Evolutionary conservation across 2,797 vertebrate genomes (phyloP), one percentile per base, ranked within the genome.

Genomic region (Sternarchorhynchus goeldii): DNA sequence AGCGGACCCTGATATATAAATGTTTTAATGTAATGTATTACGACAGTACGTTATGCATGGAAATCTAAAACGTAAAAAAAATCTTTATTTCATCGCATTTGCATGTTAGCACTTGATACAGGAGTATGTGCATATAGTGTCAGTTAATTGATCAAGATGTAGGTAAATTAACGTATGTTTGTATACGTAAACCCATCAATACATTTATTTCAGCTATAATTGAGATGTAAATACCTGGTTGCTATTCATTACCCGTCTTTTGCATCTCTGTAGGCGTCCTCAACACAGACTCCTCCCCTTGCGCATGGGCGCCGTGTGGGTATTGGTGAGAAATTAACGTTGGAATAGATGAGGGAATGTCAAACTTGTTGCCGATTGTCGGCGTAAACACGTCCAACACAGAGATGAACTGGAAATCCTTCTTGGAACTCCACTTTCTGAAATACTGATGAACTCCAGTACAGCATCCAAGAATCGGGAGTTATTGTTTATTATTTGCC

Each of bases 301-400:
- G 83, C 80, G 75, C 80, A 84, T 78, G 80, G 81, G 74, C 69
- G 69, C 65, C 70, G 66, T 66, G 74, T 70, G 73, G 64, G 81
- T 76, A 75, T 81, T 81, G 81, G 79, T 68, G 82, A 76, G 71
- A 60, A 41, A 45, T 73, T 64, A 29, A 77, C 84, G 73, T 73
- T 77, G 84, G 75, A 66, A 36, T 58, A 76, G 77, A 83, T 82
- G 84, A 83, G 84, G 77, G 84, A 84, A 85, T 73, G 84, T 82
- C 84, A 85, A 85, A 85, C 82, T 85, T 85, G 84, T 85, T 85
- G 84, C 84, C 75, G 84, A 83, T 75, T 67, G 70, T 76, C 59
- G 82, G 60, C 76, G 36, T 79, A 76, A 77, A 79, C 76, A 80
- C 79, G 76, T 75, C 77, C 59, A 70, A n/a, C 68, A 36, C 73